Evolutionary conservation across 2,797 vertebrate species (phyloP).

Genomic region (Muscicapa striata): DNA sequence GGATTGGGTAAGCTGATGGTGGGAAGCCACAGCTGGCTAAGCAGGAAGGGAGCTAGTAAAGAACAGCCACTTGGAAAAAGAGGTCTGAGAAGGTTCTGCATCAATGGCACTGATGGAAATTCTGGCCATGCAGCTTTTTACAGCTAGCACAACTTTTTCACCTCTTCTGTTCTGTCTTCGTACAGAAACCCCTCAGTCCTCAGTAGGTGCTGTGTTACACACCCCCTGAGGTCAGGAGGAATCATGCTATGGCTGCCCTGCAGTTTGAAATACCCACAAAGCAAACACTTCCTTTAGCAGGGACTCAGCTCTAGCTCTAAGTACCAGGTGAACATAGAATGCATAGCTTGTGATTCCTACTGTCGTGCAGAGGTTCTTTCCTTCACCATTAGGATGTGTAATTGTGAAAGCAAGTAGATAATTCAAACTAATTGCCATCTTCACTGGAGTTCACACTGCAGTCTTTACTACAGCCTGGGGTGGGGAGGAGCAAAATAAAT

Average conservation of each 20-base stretch:
- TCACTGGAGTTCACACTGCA: background rate
- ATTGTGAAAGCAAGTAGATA: background rate
- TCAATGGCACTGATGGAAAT: background rate
- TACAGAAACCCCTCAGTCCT: background rate
- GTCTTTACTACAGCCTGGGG: background rate
- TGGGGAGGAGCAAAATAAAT: background rate
- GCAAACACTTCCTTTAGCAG: background rate
- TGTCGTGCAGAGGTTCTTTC: background rate
- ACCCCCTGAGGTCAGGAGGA: background rate
- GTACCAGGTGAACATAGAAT: background rate
- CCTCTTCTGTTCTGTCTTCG: background rate
- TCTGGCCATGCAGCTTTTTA: background rate
- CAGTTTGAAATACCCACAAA: background rate
- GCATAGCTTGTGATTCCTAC: background rate
- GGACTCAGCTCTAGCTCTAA: background rate
- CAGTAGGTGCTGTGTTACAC: background rate
- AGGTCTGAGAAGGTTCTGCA: background rate
- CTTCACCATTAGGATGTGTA: background rate
- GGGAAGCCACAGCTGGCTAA: background rate
- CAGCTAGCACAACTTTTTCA: background rate
- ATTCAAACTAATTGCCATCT: background rate
- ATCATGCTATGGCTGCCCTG: background rate
- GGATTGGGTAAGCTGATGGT: background rate
- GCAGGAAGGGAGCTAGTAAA: background rate
- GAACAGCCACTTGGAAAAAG: background rate